Conservation (phyloP, 2,113 vertebrate genomes). For the Callithrix jacchus region DNA sequence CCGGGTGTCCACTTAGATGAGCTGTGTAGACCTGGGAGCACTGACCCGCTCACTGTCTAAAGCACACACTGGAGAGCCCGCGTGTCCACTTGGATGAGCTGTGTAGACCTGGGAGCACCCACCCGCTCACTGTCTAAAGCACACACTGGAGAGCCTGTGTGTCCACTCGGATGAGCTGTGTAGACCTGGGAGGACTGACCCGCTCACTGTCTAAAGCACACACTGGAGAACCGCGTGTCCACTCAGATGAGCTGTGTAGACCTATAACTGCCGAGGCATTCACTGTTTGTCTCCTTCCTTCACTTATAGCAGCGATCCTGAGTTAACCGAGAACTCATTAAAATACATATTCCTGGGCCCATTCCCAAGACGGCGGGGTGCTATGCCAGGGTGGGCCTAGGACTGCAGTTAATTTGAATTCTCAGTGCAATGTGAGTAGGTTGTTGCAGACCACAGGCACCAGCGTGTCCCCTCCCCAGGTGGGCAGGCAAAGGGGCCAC, state of each 20-base stretch:
- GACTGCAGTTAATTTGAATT: not conserved
- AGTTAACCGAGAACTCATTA: not conserved
- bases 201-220: no score
- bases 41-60: no score
- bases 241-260: no score
- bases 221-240: no score
- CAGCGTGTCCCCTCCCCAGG: accelerated
- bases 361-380: accelerated
- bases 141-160: no score
- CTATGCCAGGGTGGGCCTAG: accelerated
- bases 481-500: accelerated
- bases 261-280: accelerated
- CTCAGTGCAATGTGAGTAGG: accelerated
- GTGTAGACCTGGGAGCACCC: no score
- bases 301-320: not conserved
- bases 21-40: accelerated
- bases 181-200: no score
- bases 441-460: accelerated
- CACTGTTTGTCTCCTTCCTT: accelerated
- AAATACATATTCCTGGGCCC: accelerated
- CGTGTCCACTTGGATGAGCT: no score
- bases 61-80: no score
- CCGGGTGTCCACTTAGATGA: accelerated
- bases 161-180: no score
- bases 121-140: no score